Conservation (phyloP, 2,797 vertebrate species). For the Vespertilio murinus region DNA sequence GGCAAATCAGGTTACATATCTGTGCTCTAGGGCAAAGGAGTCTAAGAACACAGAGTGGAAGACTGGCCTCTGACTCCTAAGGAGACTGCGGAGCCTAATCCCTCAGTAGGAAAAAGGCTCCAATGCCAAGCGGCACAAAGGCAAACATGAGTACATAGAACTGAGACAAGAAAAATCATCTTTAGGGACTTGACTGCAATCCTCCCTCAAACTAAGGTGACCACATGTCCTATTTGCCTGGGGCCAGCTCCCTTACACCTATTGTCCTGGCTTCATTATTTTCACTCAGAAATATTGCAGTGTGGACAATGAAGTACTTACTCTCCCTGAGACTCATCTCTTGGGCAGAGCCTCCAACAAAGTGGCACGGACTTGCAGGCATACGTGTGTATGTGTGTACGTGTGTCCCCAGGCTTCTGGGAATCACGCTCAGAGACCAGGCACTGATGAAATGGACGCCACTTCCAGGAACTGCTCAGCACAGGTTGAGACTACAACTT, state of each 20-base stretch:
- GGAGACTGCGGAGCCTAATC: not conserved
- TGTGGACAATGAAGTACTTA: not conserved
- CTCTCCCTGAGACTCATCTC: not conserved
- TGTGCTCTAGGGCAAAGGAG: not conserved
- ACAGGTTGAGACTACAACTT: not conserved
- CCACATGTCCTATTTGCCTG: not conserved
- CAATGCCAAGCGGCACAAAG: not conserved
- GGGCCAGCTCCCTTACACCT: not conserved
- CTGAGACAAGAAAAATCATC: not conserved
- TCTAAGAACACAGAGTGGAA: not conserved
- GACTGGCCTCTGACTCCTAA: not conserved
- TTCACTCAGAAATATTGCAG: not conserved
- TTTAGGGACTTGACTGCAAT: not conserved
- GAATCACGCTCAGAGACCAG: not conserved
- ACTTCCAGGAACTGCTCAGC: not conserved
- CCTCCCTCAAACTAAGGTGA: not conserved
- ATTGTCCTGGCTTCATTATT: not conserved
- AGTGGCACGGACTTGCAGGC: not conserved
- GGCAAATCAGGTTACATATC: not conserved
- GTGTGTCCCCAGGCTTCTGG: not conserved
- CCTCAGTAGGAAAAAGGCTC: not conserved
- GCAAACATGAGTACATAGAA: not conserved
- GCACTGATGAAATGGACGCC: not conserved
- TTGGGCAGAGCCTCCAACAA: not conserved
- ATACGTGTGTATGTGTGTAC: fast-evolving